Base-by-base conservation (phyloP, 35 echinoderm and acorn worm species). In the Hemicentrotus pulcherrimus region DNA sequence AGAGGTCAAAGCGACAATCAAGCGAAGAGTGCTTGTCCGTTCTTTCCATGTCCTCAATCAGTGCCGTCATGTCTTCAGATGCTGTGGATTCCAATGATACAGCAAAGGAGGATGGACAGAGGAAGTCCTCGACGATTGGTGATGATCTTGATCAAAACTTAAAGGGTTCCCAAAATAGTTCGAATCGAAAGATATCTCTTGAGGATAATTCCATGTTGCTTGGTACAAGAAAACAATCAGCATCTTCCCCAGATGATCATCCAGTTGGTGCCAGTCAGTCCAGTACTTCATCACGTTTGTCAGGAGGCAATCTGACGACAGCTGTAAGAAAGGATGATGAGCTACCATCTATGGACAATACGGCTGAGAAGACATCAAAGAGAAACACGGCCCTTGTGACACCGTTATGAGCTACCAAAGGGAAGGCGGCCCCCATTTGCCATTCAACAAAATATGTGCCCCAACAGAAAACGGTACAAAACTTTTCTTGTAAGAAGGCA, bases 11-110 rank as follows among this genome's bases (percentile, higher is more conserved):
- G 61, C 32, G 32, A 28, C 13, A 96, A 47, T 48, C 86, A 13
- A 28, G 88, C 78, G 96, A 96, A 11, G 96, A 96, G 46, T 35
- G 86, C 19, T 90, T 96, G 32, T 96, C 96, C 1, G 94, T 96
- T 10, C 47, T 96, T 13, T 96, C 96, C 0, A 87, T 96, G 7
- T 91, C 96, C 11, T 52, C 60, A 65, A 47, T 94, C 5, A 47
- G 30, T 47, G 60, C 32, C 16, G 45, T 45, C 92, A 52, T 94
- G 92, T 48, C 88, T n/a, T 19, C 32, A 47, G 94, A 95, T 3
- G 28, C 33, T 50, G 31, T 86, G 35, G 32, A 95, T 47, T 10
- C 41, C 31, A 59, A 15, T 4, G 46, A 86, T 41, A 95, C 52
- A 22, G 8, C n/a, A 18, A 91, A 89, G 86, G 94, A 95, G 55